A percentile compares a stretch with the other conserved stretches of the same genome.
Conservation (phyloP, 2,888 invertebrate genomes). For the Chironomus tentans region DNA sequence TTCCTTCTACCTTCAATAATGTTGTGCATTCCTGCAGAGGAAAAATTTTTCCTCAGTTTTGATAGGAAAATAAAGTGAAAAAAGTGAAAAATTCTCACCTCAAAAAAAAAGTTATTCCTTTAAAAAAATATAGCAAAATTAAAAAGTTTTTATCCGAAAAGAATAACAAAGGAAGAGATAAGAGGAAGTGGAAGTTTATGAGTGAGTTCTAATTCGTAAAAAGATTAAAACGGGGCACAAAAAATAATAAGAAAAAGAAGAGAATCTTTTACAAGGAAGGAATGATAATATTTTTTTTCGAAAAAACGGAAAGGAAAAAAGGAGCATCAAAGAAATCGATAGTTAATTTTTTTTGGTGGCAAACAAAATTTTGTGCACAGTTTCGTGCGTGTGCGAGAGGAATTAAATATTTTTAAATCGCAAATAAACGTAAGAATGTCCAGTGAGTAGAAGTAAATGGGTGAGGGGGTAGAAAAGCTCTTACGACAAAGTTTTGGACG, state of each 20-base stretch:
- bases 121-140: not conserved
- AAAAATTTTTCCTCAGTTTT: not conserved
- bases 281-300: not conserved
- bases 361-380: not conserved
- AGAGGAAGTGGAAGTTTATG: not conserved
- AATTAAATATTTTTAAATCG: not conserved
- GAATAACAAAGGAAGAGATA: not conserved
- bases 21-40: not conserved
- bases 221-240: not conserved
- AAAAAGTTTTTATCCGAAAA: not conserved
- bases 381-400: too few relatives aligned
- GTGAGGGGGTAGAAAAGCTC: too few relatives aligned
- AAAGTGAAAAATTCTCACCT: not conserved
- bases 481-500: too few relatives aligned
- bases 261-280: not conserved
- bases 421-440: too few relatives aligned
- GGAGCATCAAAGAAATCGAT: constrained; percentile 15
- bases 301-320: not conserved
- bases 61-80: not conserved
- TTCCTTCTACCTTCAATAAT: constrained; percentile 22
- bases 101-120: not conserved
- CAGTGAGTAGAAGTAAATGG: too few relatives aligned
- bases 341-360: constrained; percentile 12
- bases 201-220: not conserved
- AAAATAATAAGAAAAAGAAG: not conserved